phyloP scores from a whole-genome alignment of 1,140 invertebrate genomes.

The Archivesica marissinica region DNA sequence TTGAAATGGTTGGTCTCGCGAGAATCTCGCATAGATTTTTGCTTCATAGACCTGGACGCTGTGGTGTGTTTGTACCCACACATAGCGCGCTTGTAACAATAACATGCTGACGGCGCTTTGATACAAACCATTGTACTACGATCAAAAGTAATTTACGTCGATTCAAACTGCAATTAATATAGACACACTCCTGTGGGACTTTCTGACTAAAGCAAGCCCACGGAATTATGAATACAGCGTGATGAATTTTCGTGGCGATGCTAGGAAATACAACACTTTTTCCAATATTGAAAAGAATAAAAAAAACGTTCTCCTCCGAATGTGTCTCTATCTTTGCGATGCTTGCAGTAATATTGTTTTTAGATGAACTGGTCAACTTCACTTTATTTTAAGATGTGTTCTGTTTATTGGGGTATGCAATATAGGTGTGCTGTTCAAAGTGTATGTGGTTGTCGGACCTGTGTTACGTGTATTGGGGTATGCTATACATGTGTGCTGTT shows the following conservation, averaged over 20 bases:
- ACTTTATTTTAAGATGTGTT: too few relatives aligned
- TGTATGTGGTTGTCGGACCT: too few relatives aligned
- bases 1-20: constrained; percentile 6
- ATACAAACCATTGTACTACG: constrained; percentile 25
- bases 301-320: too few relatives aligned
- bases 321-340: neutral
- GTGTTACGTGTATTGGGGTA: too few relatives aligned
- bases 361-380: too few relatives aligned
- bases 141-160: constrained; percentile 53
- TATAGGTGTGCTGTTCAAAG: too few relatives aligned
- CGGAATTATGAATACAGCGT: constrained; percentile 41
- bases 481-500: too few relatives aligned
- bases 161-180: constrained; percentile 52
- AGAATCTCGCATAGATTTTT: neutral
- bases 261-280: neutral
- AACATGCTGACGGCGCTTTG: constrained; percentile 20
- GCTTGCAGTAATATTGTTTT: neutral
- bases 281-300: neutral
- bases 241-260: neutral
- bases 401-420: neutral
- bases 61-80: constrained; percentile 1
- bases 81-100: neutral
- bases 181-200: constrained; percentile 18
- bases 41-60: neutral
- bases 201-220: constrained; percentile 36